Evolutionary conservation across 2,888 invertebrate genomes (phyloP), one percentile per base, ranked within the genome.

Genomic region (Parascotia fuliginaria): DNA sequence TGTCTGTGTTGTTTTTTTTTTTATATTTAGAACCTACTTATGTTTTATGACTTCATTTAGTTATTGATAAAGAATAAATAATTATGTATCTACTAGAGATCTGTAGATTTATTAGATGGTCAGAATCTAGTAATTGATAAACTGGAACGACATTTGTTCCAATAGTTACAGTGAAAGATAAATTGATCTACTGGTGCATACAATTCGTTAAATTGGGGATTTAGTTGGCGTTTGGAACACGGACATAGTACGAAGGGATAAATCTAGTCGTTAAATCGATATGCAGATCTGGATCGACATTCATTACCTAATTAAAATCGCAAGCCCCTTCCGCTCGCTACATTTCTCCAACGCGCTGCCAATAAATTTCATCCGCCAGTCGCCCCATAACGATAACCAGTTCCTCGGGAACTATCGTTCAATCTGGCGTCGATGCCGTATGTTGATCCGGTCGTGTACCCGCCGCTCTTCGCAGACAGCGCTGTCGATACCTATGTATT

Each of bases 281-380:
- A 90, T 90, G 90, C 90, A 91, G 90, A 92, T 92, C 90, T 85
- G 87, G 89, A 89, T 91, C 90, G 91, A 92, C 92, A 88, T 92
- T 90, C 90, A 92, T 92, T 91, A 90, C 92, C 92, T 92, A 92
- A 92, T 91, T 92, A 92, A 92, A 92, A 91, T 90, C 89, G 91
- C 90, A 87, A 87, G 83, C 87, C 91, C 89, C 91, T 91, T 91
- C 92, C 92, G 90, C 87, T 87, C 89, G 92, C 91, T 89, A 91
- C 92, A 92, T 91, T 91, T 92, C 92, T 92, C 90, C 89, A 85
- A 79, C 85, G 88, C 88, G 82, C 87, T 90, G 89, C 89, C 89
- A 91, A 92, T 92, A 92, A 92, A 92, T 92, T 91, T 91, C 90
- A 89, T 89, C 87, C 88, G 89, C 89, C 90, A 89, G 87, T 89